phyloP scores from a whole-genome alignment of 1,140 invertebrate species.

The Phymorhynchus buccinoides region DNA sequence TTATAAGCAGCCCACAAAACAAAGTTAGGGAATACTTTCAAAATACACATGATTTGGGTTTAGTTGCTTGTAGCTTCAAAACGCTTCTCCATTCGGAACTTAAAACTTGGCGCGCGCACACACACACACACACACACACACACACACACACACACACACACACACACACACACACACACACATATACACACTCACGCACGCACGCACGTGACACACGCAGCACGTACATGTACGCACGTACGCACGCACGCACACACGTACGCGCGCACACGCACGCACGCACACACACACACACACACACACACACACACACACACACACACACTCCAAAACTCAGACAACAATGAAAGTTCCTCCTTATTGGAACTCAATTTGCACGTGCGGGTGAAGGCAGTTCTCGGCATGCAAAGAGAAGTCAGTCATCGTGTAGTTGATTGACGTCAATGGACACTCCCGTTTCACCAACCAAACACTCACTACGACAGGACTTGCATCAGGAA shows the following conservation, averaged over 20 bases:
- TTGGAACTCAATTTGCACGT: too few species aligned
- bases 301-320: constrained; percentile 14
- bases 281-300: constrained; percentile 21
- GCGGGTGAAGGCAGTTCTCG: too few species aligned
- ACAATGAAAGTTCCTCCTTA: too few species aligned
- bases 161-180: constrained; percentile 12
- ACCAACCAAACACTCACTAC: background rate
- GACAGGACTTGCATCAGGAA: background rate
- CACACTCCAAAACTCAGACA: background rate
- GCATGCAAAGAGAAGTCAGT: background rate
- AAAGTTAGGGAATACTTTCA: too few species aligned
- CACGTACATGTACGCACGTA: background rate
- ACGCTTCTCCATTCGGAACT: too few species aligned
- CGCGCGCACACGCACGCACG: background rate
- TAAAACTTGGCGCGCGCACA: background rate
- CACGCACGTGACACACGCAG: background rate
- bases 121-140: constrained; percentile 14
- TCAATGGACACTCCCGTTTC: background rate
- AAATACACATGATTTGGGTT: too few species aligned
- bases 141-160: constrained; percentile 1
- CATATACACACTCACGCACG: background rate
- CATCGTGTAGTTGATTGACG: background rate
- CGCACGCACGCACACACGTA: background rate
- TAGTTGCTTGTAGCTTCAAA: too few species aligned
- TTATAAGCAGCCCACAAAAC: too few species aligned